Evolutionary conservation across 2,888 invertebrate genomes (phyloP), one percentile per base, ranked within the genome.

Genomic region (Latheticus oryzae): DNA sequence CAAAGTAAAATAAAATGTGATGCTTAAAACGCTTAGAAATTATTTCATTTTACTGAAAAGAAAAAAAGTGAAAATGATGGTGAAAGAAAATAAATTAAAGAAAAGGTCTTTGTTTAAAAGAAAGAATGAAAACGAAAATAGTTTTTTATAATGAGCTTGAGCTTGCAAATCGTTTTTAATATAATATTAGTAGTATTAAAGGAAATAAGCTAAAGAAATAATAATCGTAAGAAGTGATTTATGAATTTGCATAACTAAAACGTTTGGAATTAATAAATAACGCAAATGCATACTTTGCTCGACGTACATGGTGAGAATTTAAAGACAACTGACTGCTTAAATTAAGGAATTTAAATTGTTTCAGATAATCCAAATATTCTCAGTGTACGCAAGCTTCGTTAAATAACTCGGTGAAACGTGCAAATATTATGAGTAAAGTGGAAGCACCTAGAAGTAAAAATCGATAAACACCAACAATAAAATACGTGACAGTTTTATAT

Each of bases 321-420:
- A 42, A 53, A 53, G 53, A 53, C 47, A 47, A 53, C 23, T 40
- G 40, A 16, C 33, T 13, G 37, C 30, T 28, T 28, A 40, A 16
- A 48, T 42, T 19, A 23, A 55, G 50, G 60, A 55, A 60, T 55
- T 60, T 60, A 53, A 57, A 60, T 60, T 60, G 56, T 60, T 48
- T 57, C 13, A 30, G 52, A 57, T 60, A 60, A 57, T 60, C 57
- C 28, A 47, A 57, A 60, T 48, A 19, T 56, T 56, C 32, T 21
- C 35, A 7, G 45, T 26, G 28, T 51, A 47, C 33, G 54, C 45
- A 26, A 48, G 48, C 48, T 54, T 54, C 48, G 28, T 57, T 57
- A 47, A 57, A 57, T 48, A 57, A 57, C 58, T 38, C 26, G 38
- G 32, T 30, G 50, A 50, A 51, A 53, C 24, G 43, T 43, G 51